Conservation (phyloP, 1,140 invertebrate genomes). For the Mamestra configurata region DNA sequence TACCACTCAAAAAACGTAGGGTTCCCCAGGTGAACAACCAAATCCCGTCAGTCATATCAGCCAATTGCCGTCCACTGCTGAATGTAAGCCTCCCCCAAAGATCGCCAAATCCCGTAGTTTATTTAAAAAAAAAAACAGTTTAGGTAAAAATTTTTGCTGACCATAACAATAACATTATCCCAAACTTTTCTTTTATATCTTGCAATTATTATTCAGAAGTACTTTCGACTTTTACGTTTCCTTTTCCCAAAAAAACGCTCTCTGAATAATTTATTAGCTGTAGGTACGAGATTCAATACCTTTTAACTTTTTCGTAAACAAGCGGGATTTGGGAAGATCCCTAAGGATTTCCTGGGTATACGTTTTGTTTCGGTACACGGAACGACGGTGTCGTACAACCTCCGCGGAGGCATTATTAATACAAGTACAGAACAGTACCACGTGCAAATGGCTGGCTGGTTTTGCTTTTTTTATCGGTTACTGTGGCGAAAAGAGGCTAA, state of each 20-base stretch:
- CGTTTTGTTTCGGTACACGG: not conserved
- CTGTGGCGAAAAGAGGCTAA: too few species aligned
- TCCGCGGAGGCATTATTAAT: not conserved
- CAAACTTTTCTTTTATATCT: too few species aligned
- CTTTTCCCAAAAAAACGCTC: not conserved
- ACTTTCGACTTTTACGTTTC: not conserved
- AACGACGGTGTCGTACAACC: not conserved
- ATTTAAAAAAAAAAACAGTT: too few species aligned
- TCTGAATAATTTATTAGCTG: constrained; percentile 23
- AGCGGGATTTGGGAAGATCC: constrained; percentile 12
- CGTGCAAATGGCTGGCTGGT: not conserved
- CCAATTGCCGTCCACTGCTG: too few species aligned
- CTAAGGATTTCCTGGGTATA: not conserved
- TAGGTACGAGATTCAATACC: constrained; percentile 17
- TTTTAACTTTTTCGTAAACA: constrained; percentile 34
- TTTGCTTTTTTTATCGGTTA: too few species aligned
- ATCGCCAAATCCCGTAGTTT: too few species aligned
- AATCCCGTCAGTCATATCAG: too few species aligned
- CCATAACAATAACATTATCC: not conserved
- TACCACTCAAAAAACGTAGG: too few species aligned
- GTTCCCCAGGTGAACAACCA: too few species aligned
- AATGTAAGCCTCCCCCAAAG: too few species aligned
- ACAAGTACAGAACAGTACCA: not conserved
- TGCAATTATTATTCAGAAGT: not conserved
- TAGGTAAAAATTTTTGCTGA: not conserved